These are phyloP conservation scores for Isaurus tuberculatus DNA, from an alignment of 92 coral and sea anemone genomes.

Conservation along the genomic window DNA sequence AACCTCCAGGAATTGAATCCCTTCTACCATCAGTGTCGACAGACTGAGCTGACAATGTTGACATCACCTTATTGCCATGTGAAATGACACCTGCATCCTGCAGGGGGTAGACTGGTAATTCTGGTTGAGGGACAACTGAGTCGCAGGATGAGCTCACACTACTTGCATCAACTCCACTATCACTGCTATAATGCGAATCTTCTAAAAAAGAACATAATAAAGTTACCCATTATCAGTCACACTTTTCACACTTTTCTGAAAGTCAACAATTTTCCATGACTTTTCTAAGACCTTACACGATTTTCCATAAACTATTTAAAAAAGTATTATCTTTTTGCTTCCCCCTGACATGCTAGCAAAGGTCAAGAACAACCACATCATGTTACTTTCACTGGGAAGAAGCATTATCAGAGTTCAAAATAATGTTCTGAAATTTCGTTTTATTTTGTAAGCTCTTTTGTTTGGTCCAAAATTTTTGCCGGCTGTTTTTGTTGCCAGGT, in stretches of 20 bases:
- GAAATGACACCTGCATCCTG: background rate
- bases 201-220: constrained; percentile 25
- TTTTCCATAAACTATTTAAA: too few relatives aligned
- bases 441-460: too few relatives aligned
- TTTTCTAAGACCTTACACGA: too few relatives aligned
- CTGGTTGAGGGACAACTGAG: constrained; percentile 64
- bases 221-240: background rate
- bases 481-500: too few relatives aligned
- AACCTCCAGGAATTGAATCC: background rate
- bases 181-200: constrained; percentile 83
- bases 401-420: too few relatives aligned
- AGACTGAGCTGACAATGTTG: background rate
- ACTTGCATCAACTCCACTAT: constrained; percentile 89
- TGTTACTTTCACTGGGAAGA: too few relatives aligned
- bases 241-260: background rate
- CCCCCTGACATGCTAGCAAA: too few relatives aligned
- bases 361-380: too few relatives aligned
- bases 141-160: constrained; percentile 81
- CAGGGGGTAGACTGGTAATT: background rate
- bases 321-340: too few relatives aligned
- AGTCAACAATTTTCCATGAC: too few relatives aligned
- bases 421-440: too few relatives aligned
- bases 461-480: too few relatives aligned
- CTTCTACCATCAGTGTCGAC: background rate
- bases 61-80: background rate